Base-by-base conservation (phyloP, 2,888 invertebrate genomes). In the Aporophyla lueneburgensis region DNA sequence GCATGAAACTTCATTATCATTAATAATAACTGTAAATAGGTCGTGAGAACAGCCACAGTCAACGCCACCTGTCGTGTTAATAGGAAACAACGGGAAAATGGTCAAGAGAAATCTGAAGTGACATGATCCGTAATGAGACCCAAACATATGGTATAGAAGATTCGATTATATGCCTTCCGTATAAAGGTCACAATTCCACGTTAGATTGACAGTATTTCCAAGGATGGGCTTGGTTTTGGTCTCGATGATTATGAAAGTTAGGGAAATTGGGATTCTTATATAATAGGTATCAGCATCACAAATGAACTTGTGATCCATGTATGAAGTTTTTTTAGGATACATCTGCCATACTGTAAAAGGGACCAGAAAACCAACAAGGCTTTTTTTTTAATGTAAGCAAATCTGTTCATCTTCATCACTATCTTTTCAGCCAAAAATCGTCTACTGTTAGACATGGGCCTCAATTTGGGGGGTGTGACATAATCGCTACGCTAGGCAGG, bases 1-100 rank as follows among this genome's bases (percentile, higher is more conserved):
- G 33, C 27, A 72, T 62, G n/a, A 71, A 71, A 72, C 46, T 78
- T 69, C 53, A 75, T 71, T 80, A 79, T 46, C 63, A 46, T 61
- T 79, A 82, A 74, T 61, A 74, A 69, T 61, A 74, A 56, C 68
- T 54, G 27, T 53, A 69, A 84, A 76, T 65, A 81, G 66, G 61
- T 46, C 65, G 71, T 77, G 78, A 53, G 77, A 84, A 77, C 33
- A 24, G 24, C 21, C 27, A 51, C 33, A 62, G 79, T 63, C 46
- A 74, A 53, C 53, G 24, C 58, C 84, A 84, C 63, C 74, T 84
- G 83, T 51, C 73, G 40, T 58, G 40, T 76, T 83, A 72, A 75
- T 56, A 65, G 53, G 27, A 51, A 74, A 77, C 46, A 72, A 73
- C 59, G 61, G 74, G 68, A 80, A 80, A 80, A 80, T 54, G 49